Percentiles rank a stretch among this genome's conserved stretches.
phyloP scores from a whole-genome alignment of 2,113 vertebrate species.

The Trogon surrucura region DNA sequence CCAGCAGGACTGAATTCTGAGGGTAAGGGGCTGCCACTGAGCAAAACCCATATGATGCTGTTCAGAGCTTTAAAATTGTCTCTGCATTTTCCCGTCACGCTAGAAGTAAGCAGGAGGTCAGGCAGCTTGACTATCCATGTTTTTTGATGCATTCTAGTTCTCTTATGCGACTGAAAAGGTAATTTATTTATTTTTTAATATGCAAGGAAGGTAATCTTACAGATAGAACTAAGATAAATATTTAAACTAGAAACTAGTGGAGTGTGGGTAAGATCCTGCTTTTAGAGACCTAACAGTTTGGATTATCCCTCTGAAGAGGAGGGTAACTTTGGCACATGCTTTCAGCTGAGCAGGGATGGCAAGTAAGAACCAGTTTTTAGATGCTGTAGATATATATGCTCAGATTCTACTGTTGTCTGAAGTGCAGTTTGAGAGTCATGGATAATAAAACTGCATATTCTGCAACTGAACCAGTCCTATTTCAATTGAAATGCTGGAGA shows the following conservation, averaged over 20 bases:
- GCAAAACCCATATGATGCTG: background rate
- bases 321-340: background rate
- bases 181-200: background rate
- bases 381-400: background rate
- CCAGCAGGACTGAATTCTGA: background rate
- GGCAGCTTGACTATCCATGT: rapidly evolving
- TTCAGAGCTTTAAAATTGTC: background rate
- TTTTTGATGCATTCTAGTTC: background rate
- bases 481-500: background rate
- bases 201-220: background rate
- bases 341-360: background rate
- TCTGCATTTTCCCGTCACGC: background rate
- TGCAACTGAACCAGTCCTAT: background rate
- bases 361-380: background rate
- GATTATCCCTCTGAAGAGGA: background rate
- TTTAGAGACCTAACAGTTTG: background rate
- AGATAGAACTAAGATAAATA: background rate
- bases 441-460: conserved; percentile 19
- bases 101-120: background rate
- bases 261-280: background rate
- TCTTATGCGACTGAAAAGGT: background rate
- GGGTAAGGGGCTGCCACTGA: background rate
- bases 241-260: background rate
- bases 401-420: background rate
- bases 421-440: background rate